Evolutionary conservation across 2,113 vertebrate species (phyloP).

Genomic region (Cyanoramphus novaezelandiae): DNA sequence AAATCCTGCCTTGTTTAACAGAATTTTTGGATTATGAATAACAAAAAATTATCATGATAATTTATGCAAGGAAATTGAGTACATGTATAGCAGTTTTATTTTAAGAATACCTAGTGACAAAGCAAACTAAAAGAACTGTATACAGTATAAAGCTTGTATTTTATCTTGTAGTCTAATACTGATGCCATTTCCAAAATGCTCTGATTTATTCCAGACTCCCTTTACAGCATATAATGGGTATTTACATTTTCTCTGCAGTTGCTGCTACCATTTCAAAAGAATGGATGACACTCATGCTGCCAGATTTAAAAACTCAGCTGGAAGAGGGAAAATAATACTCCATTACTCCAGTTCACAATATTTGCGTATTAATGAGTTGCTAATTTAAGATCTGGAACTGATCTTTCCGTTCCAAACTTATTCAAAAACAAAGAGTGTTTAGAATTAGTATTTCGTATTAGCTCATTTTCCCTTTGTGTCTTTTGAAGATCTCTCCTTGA

Average conservation of each 20-base stretch:
- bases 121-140: constrained; percentile 18
- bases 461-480: not conserved
- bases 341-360: not conserved
- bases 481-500: not conserved
- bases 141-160: not conserved
- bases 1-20: not conserved
- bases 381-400: not conserved
- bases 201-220: constrained; percentile 14
- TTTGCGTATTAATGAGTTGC: not conserved
- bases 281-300: not conserved
- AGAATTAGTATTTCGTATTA: not conserved
- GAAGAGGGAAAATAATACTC: not conserved
- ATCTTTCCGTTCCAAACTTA: not conserved
- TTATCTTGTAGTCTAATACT: constrained; percentile 19
- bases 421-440: not conserved
- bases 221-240: constrained; percentile 33
- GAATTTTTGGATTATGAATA: constrained; percentile 32
- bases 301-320: not conserved
- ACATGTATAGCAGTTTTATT: constrained; percentile 37
- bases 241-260: constrained; percentile 44
- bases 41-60: constrained; percentile 5
- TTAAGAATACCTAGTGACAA: constrained; percentile 32
- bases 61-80: constrained; percentile 10
- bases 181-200: constrained; percentile 51
- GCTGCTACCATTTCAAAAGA: constrained; percentile 40